Conservation (phyloP, 2,797 vertebrate species). For the Thripadectes ignobilis region DNA sequence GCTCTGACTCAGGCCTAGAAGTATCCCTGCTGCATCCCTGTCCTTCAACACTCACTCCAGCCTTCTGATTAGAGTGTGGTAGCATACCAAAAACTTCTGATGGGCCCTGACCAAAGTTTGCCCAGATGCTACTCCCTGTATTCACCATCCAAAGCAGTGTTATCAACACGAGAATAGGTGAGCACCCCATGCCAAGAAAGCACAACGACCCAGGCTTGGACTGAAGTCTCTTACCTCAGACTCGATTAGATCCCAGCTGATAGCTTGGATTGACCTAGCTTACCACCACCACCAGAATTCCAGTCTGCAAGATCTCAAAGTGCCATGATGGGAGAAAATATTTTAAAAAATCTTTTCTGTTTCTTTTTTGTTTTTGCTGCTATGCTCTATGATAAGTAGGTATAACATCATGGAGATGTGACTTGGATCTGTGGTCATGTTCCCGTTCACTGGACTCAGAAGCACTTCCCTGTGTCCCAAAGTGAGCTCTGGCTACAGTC, state of each 20-base stretch:
- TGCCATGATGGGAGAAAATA: not conserved
- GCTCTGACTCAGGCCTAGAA: not conserved
- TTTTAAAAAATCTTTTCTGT: fast-evolving
- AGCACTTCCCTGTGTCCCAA: not conserved
- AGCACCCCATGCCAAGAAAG: not conserved
- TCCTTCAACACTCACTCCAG: not conserved
- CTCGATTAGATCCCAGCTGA: not conserved
- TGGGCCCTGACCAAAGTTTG: not conserved
- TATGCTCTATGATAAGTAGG: not conserved
- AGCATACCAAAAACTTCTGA: not conserved
- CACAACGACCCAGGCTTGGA: fast-evolving
- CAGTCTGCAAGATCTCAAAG: not conserved
- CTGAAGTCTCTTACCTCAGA: not conserved
- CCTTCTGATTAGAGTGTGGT: not conserved
- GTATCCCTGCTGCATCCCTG: not conserved
- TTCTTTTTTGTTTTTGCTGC: not conserved
- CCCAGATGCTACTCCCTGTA: not conserved
- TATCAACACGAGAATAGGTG: not conserved
- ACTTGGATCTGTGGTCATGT: not conserved
- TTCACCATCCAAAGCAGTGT: not conserved
- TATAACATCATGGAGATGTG: not conserved
- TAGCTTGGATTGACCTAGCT: not conserved
- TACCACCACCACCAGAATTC: not conserved
- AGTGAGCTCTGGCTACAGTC: not conserved
- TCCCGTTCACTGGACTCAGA: not conserved